These are phyloP conservation scores for Zygothrica quintamaculata DNA, from an alignment of 2,888 invertebrate species.

Conservation along the genomic window DNA sequence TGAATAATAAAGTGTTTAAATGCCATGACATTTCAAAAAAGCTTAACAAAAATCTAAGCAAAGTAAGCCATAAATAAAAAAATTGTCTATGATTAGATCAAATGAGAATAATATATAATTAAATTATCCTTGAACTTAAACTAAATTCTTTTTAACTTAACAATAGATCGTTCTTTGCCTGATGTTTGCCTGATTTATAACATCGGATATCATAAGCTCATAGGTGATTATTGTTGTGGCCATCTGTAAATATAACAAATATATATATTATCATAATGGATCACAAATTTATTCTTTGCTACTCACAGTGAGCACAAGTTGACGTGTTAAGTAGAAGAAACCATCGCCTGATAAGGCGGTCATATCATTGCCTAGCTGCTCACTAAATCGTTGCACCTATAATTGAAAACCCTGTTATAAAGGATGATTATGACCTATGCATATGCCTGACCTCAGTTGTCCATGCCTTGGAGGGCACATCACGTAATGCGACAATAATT, in stretches of 20 bases:
- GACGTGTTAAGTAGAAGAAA: conserved; percentile 81
- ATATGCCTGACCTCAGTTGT: conserved; percentile 83
- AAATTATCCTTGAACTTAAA: too few species aligned
- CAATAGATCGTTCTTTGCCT: conserved; percentile 76
- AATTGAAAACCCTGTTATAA: neutral
- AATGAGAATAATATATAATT: too few species aligned
- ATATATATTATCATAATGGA: too few species aligned
- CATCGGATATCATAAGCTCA: conserved; percentile 87
- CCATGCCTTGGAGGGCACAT: conserved; percentile 85
- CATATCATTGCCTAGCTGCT: conserved; percentile 79
- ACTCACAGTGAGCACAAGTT: conserved; percentile 79
- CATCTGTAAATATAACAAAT: conserved; percentile 82
- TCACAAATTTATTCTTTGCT: fast-evolving
- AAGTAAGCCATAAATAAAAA: too few species aligned
- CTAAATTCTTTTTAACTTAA: conserved; percentile 31
- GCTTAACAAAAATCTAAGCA: too few species aligned
- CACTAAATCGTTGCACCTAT: conserved; percentile 80
- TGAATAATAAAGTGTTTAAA: conserved; percentile 22
- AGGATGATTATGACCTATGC: neutral
- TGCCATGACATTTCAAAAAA: conserved; percentile 48
- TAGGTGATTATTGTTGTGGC: conserved; percentile 88
- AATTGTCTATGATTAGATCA: too few species aligned
- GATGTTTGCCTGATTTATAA: conserved; percentile 77
- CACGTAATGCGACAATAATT: conserved; percentile 84
- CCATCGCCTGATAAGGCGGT: conserved; percentile 82